phyloP scores from a whole-genome alignment of 2,888 invertebrate genomes.

The Allolobophora icterica region DNA sequence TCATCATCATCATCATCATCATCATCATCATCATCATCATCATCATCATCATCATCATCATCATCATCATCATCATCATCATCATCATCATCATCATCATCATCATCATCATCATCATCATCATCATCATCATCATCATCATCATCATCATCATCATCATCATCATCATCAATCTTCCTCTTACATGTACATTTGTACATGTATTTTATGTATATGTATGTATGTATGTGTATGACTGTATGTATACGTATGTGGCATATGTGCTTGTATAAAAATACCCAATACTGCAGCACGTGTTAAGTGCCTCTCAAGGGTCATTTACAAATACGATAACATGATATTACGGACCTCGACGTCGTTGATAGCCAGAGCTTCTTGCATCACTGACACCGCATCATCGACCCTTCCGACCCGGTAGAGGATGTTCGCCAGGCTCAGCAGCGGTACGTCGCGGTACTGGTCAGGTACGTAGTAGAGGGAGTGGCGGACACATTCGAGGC shows the following conservation, averaged over 20 bases:
- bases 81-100: neutral
- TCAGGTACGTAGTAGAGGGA: slow-evolving; percentile 71
- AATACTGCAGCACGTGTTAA: neutral
- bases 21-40: slow-evolving; percentile 29
- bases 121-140: slow-evolving; percentile 22
- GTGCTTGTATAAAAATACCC: too few species aligned
- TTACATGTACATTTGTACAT: too few species aligned
- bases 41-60: slow-evolving; percentile 29
- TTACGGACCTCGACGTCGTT: slow-evolving; percentile 73
- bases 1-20: too few species aligned
- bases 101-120: slow-evolving; percentile 26
- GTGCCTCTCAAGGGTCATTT: neutral
- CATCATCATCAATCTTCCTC: neutral
- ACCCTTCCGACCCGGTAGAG: slow-evolving; percentile 70
- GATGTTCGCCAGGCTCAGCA: slow-evolving; percentile 76
- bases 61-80: slow-evolving; percentile 29
- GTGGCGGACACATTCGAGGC: slow-evolving; percentile 75
- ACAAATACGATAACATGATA: neutral
- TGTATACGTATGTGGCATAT: neutral
- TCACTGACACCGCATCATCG: slow-evolving; percentile 73
- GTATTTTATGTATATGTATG: too few species aligned
- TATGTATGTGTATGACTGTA: neutral
- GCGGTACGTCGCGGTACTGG: slow-evolving; percentile 73
- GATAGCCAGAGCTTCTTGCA: slow-evolving; percentile 72
- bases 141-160: neutral